Percentiles rank a stretch among this genome's conserved stretches.
Evolutionary conservation across 2,797 vertebrate species (phyloP).

Genomic region (Rhinella marina): DNA sequence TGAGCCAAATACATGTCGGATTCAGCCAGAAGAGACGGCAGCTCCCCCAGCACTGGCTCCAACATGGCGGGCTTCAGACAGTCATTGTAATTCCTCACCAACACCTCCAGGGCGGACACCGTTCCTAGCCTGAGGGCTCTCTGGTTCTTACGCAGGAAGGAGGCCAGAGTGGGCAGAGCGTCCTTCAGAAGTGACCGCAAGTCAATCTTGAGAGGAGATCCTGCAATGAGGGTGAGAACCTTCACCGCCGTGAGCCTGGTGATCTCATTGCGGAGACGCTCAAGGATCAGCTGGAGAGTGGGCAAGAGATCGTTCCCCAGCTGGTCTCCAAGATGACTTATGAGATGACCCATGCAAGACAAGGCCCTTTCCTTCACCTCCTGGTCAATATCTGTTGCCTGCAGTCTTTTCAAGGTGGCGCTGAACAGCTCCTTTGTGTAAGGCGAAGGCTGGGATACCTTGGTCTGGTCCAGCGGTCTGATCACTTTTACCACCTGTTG

Average conservation of each 20-base stretch:
- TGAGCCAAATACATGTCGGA: conserved; percentile 91
- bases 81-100: conserved; percentile 84
- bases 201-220: conserved; percentile 83
- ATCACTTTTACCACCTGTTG: conserved; percentile 89
- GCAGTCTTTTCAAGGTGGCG: conserved; percentile 83
- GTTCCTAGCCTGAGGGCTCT: conserved; percentile 86
- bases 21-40: conserved; percentile 87
- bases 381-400: conserved; percentile 93
- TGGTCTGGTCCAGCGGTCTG: conserved; percentile 77
- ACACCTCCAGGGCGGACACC: conserved; percentile 80
- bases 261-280: conserved; percentile 92
- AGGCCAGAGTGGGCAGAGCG: conserved; percentile 83
- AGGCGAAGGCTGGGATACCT: conserved; percentile 78
- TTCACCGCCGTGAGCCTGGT: conserved; percentile 88
- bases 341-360: conserved; percentile 89
- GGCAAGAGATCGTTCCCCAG: conserved; percentile 81
- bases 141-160: conserved; percentile 93
- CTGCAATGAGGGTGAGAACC: conserved; percentile 81
- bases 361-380: conserved; percentile 95
- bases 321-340: conserved; percentile 86
- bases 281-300: conserved; percentile 85
- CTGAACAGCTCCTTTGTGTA: conserved; percentile 82
- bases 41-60: conserved; percentile 81
- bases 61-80: conserved; percentile 80
- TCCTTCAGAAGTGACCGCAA: conserved; percentile 84